Evolutionary conservation across 92 coral and sea anemone genomes (phyloP).

Genomic region (Siderastrea siderea): DNA sequence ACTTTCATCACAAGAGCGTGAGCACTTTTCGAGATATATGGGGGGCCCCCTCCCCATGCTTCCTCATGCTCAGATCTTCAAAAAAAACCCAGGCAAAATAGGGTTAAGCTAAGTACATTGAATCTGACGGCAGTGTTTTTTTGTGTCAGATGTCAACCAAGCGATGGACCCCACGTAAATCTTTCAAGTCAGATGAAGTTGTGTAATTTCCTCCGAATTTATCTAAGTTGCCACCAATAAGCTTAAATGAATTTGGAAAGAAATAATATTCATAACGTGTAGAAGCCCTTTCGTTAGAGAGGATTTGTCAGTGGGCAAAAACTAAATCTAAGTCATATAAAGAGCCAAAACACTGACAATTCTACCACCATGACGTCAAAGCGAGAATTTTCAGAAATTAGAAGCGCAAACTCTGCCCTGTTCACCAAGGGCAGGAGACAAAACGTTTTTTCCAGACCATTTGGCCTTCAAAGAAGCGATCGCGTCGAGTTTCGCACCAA

Average conservation of each 20-base stretch:
- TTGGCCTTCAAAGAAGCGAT: background rate
- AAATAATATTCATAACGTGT: background rate
- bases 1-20: too few relatives aligned
- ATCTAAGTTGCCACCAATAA: background rate
- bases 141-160: background rate
- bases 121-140: too few relatives aligned
- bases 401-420: constrained; percentile 5
- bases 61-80: too few relatives aligned
- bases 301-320: constrained; percentile 1
- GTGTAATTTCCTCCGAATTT: background rate
- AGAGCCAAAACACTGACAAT: background rate
- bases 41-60: too few relatives aligned
- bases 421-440: constrained; percentile 30
- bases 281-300: background rate
- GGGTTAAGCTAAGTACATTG: too few relatives aligned
- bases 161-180: background rate
- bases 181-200: background rate
- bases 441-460: background rate
- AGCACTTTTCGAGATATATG: too few relatives aligned
- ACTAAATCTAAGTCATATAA: background rate
- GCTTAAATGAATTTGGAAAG: background rate
- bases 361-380: constrained; percentile 10
- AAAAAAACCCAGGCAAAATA: too few relatives aligned
- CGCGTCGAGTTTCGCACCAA: background rate
- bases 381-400: background rate